Conservation (phyloP, 2,113 vertebrate genomes). For the Triplophysa dalaica region DNA sequence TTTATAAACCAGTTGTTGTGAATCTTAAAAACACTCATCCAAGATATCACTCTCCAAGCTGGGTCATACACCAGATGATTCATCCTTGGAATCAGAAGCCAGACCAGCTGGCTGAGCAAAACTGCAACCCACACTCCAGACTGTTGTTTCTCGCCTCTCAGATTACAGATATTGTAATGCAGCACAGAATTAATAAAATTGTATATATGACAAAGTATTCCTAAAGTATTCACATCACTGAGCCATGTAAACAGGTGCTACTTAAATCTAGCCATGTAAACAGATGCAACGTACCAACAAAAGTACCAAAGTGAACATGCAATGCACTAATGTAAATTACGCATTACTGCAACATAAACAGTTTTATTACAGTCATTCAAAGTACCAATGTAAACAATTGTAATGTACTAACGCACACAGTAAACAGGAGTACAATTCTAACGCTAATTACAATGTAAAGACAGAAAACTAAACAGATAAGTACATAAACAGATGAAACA, state of each 20-base stretch:
- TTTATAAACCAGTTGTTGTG: background rate
- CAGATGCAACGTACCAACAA: background rate
- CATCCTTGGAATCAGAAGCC: slow-evolving; percentile 27
- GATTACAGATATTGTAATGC: background rate
- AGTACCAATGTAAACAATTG: background rate
- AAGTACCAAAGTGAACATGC: too few species aligned
- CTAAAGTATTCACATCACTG: too few species aligned
- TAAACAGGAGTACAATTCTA: background rate
- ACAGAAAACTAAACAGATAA: background rate
- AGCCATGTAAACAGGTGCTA: background rate
- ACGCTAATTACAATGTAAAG: background rate
- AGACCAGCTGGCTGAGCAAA: slow-evolving; percentile 30
- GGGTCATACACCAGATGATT: background rate
- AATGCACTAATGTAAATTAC: background rate
- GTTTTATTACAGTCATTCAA: background rate
- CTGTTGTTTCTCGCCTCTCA: background rate
- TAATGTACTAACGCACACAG: background rate
- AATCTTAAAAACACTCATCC: slow-evolving; percentile 4
- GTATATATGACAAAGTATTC: background rate
- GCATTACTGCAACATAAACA: background rate
- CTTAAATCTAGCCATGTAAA: background rate
- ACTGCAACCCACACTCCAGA: slow-evolving; percentile 21
- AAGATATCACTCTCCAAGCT: background rate
- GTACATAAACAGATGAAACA: background rate
- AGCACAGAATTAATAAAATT: background rate